These are phyloP conservation scores for Gymnogyps californianus DNA, from an alignment of 2,113 vertebrate genomes.

Conservation along the genomic window DNA sequence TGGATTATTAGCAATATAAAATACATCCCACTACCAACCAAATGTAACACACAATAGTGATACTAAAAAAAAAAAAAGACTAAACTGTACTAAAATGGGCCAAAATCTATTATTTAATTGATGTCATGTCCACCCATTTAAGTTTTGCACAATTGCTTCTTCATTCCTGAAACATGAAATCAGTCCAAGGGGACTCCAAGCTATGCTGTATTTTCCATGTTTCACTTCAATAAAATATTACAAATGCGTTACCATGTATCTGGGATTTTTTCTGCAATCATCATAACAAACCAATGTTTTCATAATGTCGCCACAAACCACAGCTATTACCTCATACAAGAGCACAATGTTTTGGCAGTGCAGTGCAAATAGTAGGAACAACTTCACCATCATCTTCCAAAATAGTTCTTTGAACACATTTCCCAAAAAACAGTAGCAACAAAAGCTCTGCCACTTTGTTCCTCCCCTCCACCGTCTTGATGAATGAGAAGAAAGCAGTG, in stretches of 20 bases:
- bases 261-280: constrained; percentile 40
- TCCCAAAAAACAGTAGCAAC: not conserved
- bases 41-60: not conserved
- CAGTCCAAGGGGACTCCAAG: constrained; percentile 24
- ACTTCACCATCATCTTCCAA: constrained; percentile 22
- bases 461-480: not conserved
- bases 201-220: constrained; percentile 12
- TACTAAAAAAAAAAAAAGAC: not conserved
- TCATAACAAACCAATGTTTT: constrained; percentile 36
- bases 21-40: not conserved
- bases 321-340: constrained; percentile 30
- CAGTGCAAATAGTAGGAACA: constrained; percentile 7
- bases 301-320: not conserved
- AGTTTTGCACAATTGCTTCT: constrained; percentile 22
- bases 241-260: constrained; percentile 29
- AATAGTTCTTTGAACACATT: not conserved
- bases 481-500: not conserved
- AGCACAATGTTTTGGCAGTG: not conserved
- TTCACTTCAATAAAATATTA: constrained; percentile 46
- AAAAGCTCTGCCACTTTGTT: not conserved
- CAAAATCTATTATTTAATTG: not conserved
- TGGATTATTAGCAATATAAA: not conserved
- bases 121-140: not conserved
- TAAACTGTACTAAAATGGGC: not conserved
- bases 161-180: constrained; percentile 9